Conservation (phyloP, 2,888 invertebrate species). For the Dicyrtomina minuta region DNA sequence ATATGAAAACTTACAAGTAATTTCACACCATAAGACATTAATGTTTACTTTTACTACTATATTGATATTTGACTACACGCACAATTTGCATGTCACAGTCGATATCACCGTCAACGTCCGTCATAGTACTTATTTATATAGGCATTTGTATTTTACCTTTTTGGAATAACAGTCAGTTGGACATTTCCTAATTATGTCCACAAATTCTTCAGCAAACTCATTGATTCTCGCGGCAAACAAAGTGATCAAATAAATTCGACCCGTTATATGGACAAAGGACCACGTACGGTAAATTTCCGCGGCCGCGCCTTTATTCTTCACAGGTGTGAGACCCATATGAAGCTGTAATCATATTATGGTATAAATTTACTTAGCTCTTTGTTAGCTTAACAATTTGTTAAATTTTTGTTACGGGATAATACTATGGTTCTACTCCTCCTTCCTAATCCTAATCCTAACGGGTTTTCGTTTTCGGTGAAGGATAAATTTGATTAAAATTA, state of each 20-base stretch:
- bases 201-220: slow-evolving; percentile 24
- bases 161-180: slow-evolving; percentile 4
- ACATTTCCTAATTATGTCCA: slow-evolving; percentile 4
- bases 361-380: too few relatives aligned
- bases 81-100: too few relatives aligned
- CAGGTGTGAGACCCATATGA: slow-evolving; percentile 24
- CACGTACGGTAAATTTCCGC: slow-evolving; percentile 19
- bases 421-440: too few relatives aligned
- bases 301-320: neutral
- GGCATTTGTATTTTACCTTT: too few relatives aligned
- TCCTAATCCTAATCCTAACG: too few relatives aligned
- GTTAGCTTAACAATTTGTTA: too few relatives aligned
- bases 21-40: neutral
- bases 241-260: slow-evolving; percentile 8
- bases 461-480: too few relatives aligned
- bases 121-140: too few relatives aligned
- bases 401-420: too few relatives aligned
- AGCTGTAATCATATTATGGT: slow-evolving; percentile 7
- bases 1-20: too few relatives aligned
- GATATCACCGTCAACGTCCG: too few relatives aligned
- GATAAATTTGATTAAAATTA: too few relatives aligned
- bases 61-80: neutral
- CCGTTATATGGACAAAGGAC: slow-evolving; percentile 21
- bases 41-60: neutral
- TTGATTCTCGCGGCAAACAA: slow-evolving; percentile 24